These are phyloP conservation scores for Nesidiocoris tenuis DNA, from an alignment of 2,888 invertebrate genomes.

Conservation along the genomic window DNA sequence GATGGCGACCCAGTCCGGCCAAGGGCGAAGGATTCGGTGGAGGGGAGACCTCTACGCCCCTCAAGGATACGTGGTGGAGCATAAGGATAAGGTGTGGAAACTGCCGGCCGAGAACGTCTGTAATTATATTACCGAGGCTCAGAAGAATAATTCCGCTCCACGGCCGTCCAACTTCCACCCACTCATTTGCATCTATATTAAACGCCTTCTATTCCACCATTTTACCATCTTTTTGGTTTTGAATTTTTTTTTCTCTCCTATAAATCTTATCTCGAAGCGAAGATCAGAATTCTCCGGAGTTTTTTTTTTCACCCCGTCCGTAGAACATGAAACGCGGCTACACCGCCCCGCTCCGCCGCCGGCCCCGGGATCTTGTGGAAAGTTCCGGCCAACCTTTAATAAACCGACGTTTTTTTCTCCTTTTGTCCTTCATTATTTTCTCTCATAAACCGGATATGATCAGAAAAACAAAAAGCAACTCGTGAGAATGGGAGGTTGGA, in stretches of 20 bases:
- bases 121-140: conserved; percentile 40
- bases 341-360: no score
- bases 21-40: neutral
- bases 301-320: neutral
- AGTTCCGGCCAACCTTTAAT: neutral
- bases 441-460: neutral
- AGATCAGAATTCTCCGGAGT: conserved; percentile 29
- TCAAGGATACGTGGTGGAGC: neutral
- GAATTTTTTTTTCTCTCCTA: conserved; percentile 7
- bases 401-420: neutral
- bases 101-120: conserved; percentile 7
- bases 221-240: neutral
- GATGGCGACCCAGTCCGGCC: conserved; percentile 22
- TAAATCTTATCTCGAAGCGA: conserved; percentile 31
- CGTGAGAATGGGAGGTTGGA: neutral
- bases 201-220: conserved; percentile 41
- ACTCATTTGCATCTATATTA: conserved; percentile 43
- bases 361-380: neutral
- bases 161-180: conserved; percentile 40
- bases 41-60: conserved; percentile 20
- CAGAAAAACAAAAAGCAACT: neutral
- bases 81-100: no score
- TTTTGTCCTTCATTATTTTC: neutral
- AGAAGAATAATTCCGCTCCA: conserved; percentile 41
- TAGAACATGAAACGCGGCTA: neutral